Evolutionary conservation across 2,797 vertebrate genomes (phyloP), one percentile per base, ranked within the genome.

Genomic region (Lepus oiostolus): DNA sequence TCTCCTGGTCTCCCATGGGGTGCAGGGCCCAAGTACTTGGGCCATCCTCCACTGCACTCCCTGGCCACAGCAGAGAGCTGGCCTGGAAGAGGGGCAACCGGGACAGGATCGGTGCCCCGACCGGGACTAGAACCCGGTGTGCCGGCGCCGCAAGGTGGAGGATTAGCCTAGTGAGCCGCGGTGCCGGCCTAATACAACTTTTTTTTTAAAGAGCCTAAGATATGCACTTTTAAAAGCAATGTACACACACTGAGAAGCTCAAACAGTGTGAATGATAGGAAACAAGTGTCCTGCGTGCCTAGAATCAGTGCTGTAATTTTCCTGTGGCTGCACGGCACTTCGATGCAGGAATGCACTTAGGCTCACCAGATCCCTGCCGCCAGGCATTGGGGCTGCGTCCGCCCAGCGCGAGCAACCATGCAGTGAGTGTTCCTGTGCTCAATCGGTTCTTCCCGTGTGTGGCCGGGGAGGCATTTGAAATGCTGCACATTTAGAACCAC

Each of bases 391-490:
- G 70, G 19, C 9, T 67, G 5, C 3, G 19, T 16, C 50, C n/a
- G 7, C 10, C 42, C 42, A 47, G 42, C 11, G 26, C 26, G 89
- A 70, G 58, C 38, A 21, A 19, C 13, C 35, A 9, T 4, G n/a
- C 14, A 35, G 12, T 19, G 77, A 58, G 71, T 54, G 38, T 12
- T 94, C 38, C 32, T 26, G 16, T 12, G 13, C 26, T 6, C 19
- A n/a, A 9, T 47, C 8, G 8, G 42, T 47, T 58, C 70, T 52
- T 6, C 38, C 19, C 7, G 67, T 4, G n/a, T 11, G 28, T 54
- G 47, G 62, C 13, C 77, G 35, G 17, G 72, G 62, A 67, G 63
- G 76, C 77, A 93, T 85, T 84, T 62, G 62, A 62, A 94, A 75
- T 28, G 60, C 1, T 47, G 70, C 16, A 50, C 35, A 71, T 68